Base-by-base conservation (phyloP, 1,140 invertebrate species). In the Oreohelix idahoensis region DNA sequence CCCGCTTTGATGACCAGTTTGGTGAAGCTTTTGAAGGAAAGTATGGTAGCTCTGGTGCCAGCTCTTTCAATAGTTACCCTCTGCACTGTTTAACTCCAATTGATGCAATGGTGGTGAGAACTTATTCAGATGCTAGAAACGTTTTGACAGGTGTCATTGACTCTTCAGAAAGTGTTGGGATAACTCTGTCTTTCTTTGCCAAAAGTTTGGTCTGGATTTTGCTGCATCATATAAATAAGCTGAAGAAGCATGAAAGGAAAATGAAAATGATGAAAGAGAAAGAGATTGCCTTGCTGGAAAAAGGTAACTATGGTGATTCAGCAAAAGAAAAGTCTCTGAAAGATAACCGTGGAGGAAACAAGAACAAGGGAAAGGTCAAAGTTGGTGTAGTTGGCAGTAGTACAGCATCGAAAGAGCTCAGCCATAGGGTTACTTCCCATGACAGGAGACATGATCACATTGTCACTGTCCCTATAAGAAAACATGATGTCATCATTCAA, bases 81-180 rank as follows among this genome's bases (percentile, higher is more conserved):
- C 82, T 93, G 13, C 90, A 92, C 84, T 88, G 89, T 29, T 80
- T 93, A 32, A 89, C 88, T 35, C 92, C 92, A 1, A 84, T 89
- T 58, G 92, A 92, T 85, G 86, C 88, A 36, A 77, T 85, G 13
- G 42, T 84, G 35, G 84, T 93, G 13, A 84, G 90, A 42, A 90
- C 92, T 1, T 94, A 94, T 58, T 93, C 93, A 36, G 93, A 94
- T 88, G 93, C 93, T 26, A 88, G 89, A 49, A 94, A 93, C 87
- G 92, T 94, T 32, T 84, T 94, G 36, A 94, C 93, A 0, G 93
- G 93, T 10, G 90, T 94, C 5, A 92, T 94, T 81, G 93, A 94
- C 84, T 90, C 90, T 29, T 91, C 91, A 38, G 92, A 92, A 58
- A 92, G 89, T 84, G 89, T 93, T n/a, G 86, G 88, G 5, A 83